A percentile compares a stretch with the other conserved stretches of the same genome.
phyloP scores from a whole-genome alignment of 2,888 invertebrate species.

The Schizaphis graminum region DNA sequence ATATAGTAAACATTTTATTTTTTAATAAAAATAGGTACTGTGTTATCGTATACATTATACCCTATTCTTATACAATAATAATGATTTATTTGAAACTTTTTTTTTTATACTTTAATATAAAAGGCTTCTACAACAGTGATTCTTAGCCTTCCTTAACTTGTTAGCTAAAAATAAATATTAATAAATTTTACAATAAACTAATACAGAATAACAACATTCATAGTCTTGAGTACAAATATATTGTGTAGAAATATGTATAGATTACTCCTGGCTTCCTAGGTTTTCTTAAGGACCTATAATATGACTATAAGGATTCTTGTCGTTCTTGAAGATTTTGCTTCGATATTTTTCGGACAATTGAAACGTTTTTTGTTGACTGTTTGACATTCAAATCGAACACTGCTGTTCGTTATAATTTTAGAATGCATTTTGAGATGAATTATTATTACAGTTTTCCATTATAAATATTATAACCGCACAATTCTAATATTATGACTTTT shows the following conservation, averaged over 20 bases:
- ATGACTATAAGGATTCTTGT: no score
- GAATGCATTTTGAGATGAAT: background rate
- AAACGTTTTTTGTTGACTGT: background rate
- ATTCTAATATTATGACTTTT: background rate
- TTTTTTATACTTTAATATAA: background rate
- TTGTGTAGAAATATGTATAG: no score
- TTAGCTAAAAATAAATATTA: no score
- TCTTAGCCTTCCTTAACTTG: no score
- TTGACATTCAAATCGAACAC: background rate
- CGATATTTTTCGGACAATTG: no score
- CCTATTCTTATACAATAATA: background rate
- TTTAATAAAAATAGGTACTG: background rate
- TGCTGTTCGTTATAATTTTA: background rate
- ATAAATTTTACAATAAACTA: no score
- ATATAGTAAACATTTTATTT: background rate
- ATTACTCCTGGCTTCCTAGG: no score
- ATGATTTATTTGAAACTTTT: background rate
- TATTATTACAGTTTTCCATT: background rate
- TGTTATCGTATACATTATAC: background rate
- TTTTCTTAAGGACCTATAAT: no score
- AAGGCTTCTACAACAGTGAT: no score
- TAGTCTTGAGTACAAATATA: no score
- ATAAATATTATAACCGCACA: background rate
- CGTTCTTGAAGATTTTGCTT: no score
- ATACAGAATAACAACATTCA: no score